A percentile compares a stretch with the other conserved stretches of the same genome.
Evolutionary conservation across 2,888 invertebrate species (phyloP).

Genomic region (Pachliopta kotzebuea): DNA sequence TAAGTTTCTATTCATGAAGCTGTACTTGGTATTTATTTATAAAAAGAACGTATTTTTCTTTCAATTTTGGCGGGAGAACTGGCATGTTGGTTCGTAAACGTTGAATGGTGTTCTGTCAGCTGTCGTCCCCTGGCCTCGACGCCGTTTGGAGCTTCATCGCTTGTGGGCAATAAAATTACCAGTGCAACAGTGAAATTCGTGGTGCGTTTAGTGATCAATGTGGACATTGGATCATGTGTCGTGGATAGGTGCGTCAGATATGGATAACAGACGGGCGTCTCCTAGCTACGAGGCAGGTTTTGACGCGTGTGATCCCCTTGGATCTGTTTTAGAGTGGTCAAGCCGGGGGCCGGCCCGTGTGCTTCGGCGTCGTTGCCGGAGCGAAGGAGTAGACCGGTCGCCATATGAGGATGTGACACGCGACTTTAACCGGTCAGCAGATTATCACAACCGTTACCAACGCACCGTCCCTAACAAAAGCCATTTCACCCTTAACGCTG

Average conservation of each 20-base stretch:
- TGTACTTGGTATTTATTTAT: conserved; percentile 38
- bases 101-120: conserved; percentile 68
- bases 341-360: conserved; percentile 65
- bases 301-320: conserved; percentile 70
- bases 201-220: conserved; percentile 56
- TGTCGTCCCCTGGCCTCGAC: conserved; percentile 65
- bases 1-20: conserved; percentile 7
- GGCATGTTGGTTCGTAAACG: conserved; percentile 56
- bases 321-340: conserved; percentile 66
- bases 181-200: conserved; percentile 65
- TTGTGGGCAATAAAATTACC: conserved; percentile 62
- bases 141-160: conserved; percentile 57
- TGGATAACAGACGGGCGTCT: conserved; percentile 72
- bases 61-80: conserved; percentile 74
- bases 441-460: conserved; percentile 50
- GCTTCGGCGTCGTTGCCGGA: conserved; percentile 73
- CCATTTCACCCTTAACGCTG: conserved; percentile 63
- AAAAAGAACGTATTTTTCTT: conserved; percentile 54
- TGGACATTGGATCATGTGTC: conserved; percentile 69
- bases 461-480: conserved; percentile 61
- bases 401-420: conserved; percentile 72
- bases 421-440: conserved; percentile 55
- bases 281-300: conserved; percentile 73
- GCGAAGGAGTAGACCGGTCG: conserved; percentile 74
- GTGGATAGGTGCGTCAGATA: conserved; percentile 63